A percentile compares a stretch with the other conserved stretches of the same genome.
phyloP scores from a whole-genome alignment of 53 echinoderm and acorn worm species.

The Antedon mediterranea region DNA sequence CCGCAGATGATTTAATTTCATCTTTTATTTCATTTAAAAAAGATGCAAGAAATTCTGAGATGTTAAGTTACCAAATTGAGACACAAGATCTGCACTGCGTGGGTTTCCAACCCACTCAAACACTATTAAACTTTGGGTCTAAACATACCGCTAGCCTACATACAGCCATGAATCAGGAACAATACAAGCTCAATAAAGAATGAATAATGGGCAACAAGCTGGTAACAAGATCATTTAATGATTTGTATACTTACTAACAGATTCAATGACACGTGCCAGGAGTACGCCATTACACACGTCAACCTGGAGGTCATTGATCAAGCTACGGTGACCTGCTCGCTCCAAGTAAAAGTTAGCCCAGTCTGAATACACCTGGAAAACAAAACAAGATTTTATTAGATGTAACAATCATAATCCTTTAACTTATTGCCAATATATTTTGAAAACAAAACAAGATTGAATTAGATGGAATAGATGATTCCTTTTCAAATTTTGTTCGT shows the following conservation, averaged over 20 bases:
- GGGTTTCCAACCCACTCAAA: too few species aligned
- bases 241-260: constrained; percentile 74
- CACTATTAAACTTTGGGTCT: too few species aligned
- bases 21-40: too few species aligned
- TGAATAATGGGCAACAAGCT: background rate
- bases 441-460: too few species aligned
- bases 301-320: constrained; percentile 88
- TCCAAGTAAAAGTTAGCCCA: constrained; percentile 99
- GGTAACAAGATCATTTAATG: background rate
- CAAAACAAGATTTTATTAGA: background rate
- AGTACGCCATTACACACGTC: constrained; percentile 92
- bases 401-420: too few species aligned
- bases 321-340: constrained; percentile 71
- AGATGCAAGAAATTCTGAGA: too few species aligned
- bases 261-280: constrained; percentile 85
- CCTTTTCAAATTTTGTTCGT: too few species aligned
- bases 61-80: background rate
- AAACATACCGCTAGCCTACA: background rate
- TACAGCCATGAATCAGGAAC: background rate
- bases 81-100: background rate
- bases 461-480: too few species aligned
- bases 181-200: background rate
- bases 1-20: too few species aligned
- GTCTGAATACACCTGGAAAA: constrained; percentile 81
- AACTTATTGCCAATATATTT: too few species aligned